Evolutionary conservation across 1,140 invertebrate species (phyloP).

Genomic region (Adelges cooleyi): DNA sequence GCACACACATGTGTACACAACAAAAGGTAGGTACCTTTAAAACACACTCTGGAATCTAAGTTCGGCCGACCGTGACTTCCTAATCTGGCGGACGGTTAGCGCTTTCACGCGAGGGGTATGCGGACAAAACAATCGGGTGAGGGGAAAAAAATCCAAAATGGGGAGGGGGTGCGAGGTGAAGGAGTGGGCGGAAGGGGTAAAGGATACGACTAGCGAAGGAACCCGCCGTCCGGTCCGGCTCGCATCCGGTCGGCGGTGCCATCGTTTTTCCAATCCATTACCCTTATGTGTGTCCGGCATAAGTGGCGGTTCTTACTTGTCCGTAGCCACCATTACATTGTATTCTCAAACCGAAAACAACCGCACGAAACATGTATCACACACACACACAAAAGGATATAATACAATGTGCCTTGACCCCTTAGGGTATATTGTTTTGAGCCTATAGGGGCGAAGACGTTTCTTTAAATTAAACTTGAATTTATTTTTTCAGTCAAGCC

Average conservation of each 20-base stretch:
- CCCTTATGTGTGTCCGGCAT: background rate
- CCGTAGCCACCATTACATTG: no score
- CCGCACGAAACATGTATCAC: no score
- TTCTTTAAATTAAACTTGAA: background rate
- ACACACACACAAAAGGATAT: no score
- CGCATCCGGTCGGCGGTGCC: background rate
- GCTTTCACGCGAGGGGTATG: no score
- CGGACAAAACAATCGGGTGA: conserved; percentile 4
- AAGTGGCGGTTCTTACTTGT: no score
- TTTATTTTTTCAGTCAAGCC: conserved; percentile 57
- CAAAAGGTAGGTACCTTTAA: no score
- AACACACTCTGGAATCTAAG: conserved; percentile 7
- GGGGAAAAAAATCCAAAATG: no score
- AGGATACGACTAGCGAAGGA: background rate
- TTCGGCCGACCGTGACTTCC: background rate
- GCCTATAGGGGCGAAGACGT: no score
- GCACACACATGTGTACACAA: no score
- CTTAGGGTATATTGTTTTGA: no score
- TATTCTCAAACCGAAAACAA: no score
- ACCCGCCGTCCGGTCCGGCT: background rate
- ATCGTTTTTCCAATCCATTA: conserved; percentile 26
- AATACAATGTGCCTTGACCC: no score
- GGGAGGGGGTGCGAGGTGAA: background rate
- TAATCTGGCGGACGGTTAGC: background rate
- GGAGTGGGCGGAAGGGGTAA: background rate